Evolutionary conservation across 2,797 vertebrate species (phyloP).

Genomic region (Schizothorax lantsangensis): DNA sequence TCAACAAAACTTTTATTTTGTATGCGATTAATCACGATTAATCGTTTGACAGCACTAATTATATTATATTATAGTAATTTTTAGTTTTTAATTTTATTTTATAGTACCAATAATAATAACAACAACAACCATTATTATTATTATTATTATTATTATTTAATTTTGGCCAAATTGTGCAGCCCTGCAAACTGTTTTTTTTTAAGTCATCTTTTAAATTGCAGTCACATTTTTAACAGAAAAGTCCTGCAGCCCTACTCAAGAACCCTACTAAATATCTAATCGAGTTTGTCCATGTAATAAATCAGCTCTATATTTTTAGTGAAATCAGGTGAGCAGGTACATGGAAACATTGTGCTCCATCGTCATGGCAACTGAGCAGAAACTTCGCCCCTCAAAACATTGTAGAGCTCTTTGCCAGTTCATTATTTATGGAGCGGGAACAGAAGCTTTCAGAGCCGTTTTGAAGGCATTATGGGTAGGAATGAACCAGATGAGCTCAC

Average conservation of each 20-base stretch:
- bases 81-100: neutral
- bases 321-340: neutral
- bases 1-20: too few relatives aligned
- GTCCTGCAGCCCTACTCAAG: neutral
- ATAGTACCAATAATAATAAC: neutral
- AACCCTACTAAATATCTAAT: neutral
- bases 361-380: neutral
- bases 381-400: neutral
- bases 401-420: neutral
- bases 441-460: conserved; percentile 20
- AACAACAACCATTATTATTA: too few relatives aligned
- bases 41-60: too few relatives aligned
- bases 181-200: neutral
- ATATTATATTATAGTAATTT: too few relatives aligned
- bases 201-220: neutral
- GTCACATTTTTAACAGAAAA: neutral
- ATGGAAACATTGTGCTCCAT: conserved; percentile 4
- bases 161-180: neutral
- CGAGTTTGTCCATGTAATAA: neutral
- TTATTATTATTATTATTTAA: neutral
- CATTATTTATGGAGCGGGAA: conserved; percentile 6
- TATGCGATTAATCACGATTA: too few relatives aligned
- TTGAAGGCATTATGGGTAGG: conserved; percentile 6
- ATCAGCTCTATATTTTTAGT: conserved; percentile 10
- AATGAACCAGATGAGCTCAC: conserved; percentile 37